Evolutionary conservation across 2,113 vertebrate genomes (phyloP), one percentile per base, ranked within the genome.

Genomic region (Typhlomys cinereus): DNA sequence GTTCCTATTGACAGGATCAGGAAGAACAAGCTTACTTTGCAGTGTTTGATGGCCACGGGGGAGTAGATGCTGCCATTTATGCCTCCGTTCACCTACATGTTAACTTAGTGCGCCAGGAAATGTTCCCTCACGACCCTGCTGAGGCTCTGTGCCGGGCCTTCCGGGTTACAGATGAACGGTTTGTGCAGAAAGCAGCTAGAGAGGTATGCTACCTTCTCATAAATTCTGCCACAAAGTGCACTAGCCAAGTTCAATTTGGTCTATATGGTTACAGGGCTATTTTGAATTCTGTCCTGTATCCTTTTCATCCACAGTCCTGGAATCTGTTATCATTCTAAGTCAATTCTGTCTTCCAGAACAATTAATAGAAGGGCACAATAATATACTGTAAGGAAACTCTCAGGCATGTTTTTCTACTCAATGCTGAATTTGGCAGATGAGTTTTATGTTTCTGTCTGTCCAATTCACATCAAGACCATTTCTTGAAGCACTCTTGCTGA

Each of bases 1-100:
- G 74, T 90, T 96, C 96, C 84, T 69, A 0, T 75, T 70, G 80
- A 75, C 97, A 99, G 99, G 99, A 99, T 96, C 99, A 99, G 96
- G 99, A 99, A 95, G 99, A 99, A 94, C 99, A 99, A 98, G 99
- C 99, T 18, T 99, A 99, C 97, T 99, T 99, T 71, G 99, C 99
- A 0, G 99, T 99, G 94, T 99, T 99, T 85, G 99, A 99, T 59
- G 99, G 99, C 1, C 99, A 99, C 0, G 99, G 99, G 1, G 99
- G 99, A 6, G 98, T 99, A 74, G 99, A 99, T 6, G 99, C 99
- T 31, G 99, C 99, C 91, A 99, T 99, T 83, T 99, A 99, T 2
- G 99, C 99, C 0, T 99, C 99, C 94, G 98, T 99, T 97, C 99
- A 99, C 92, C 99, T 99, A 71, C 99, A 99, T 0, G 99, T 99